These are phyloP conservation scores for Cydia strobilella DNA, from an alignment of 1,140 invertebrate species.

Conservation along the genomic window DNA sequence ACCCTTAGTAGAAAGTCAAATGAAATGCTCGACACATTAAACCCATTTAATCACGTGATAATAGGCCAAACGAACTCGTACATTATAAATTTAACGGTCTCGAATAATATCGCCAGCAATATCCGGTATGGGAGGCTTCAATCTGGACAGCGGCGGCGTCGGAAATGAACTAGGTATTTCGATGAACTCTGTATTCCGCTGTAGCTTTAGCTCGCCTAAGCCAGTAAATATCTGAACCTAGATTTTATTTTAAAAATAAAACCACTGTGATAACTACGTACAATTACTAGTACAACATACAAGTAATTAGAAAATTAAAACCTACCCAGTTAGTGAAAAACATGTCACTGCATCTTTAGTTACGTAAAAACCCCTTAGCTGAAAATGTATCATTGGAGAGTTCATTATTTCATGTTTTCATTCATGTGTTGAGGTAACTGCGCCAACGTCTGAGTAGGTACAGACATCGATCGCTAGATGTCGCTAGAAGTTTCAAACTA, in stretches of 20 bases:
- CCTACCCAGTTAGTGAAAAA: no score
- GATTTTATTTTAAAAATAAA: no score
- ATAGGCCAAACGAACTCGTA: no score
- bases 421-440: not conserved
- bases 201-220: not conserved
- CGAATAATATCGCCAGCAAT: not conserved
- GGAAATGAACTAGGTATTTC: slow-evolving; percentile 3
- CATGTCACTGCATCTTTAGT: not conserved
- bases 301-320: no score
- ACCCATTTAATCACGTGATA: no score
- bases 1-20: no score
- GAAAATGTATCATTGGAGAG: not conserved
- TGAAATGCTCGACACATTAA: no score
- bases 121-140: not conserved
- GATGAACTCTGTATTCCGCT: not conserved
- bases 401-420: not conserved
- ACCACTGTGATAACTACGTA: not conserved
- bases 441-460: not conserved
- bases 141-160: slow-evolving; percentile 3
- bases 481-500: not conserved
- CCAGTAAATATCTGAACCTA: no score
- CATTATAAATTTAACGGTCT: no score
- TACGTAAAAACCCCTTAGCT: not conserved
- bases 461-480: not conserved
- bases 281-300: no score